These are phyloP conservation scores for Pollimyrus isidori DNA, from an alignment of 2,113 vertebrate genomes.

Conservation along the genomic window DNA sequence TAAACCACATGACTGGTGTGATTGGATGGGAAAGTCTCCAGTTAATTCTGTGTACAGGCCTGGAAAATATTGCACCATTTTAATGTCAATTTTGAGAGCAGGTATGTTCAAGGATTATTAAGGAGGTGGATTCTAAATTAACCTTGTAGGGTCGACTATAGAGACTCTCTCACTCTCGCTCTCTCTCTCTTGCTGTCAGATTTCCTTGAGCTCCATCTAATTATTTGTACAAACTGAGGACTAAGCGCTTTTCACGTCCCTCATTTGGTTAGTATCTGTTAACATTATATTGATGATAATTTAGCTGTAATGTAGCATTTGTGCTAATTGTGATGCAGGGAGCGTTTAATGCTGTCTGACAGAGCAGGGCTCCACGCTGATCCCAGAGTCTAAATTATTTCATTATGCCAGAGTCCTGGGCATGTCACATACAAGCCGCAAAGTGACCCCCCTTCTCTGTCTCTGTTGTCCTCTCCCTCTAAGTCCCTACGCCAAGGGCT, in stretches of 20 bases:
- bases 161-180: neutral
- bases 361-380: neutral
- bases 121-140: neutral
- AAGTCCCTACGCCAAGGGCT: neutral
- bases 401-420: neutral
- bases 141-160: neutral
- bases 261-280: conserved; percentile 14
- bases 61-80: neutral
- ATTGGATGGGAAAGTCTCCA: neutral
- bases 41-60: neutral
- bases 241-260: conserved; percentile 4
- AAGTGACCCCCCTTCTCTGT: neutral
- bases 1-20: neutral
- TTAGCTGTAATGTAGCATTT: conserved; percentile 9
- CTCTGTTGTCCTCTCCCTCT: neutral
- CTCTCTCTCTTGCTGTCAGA: neutral
- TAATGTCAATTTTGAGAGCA: neutral
- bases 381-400: conserved; percentile 6
- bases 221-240: conserved; percentile 3
- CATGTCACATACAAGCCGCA: neutral
- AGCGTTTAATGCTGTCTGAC: neutral
- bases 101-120: neutral
- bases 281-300: conserved; percentile 12
- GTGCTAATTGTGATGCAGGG: conserved; percentile 10
- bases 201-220: neutral